These are phyloP conservation scores for Drosophila jambulina DNA, from an alignment of 1,140 invertebrate species.

Conservation along the genomic window DNA sequence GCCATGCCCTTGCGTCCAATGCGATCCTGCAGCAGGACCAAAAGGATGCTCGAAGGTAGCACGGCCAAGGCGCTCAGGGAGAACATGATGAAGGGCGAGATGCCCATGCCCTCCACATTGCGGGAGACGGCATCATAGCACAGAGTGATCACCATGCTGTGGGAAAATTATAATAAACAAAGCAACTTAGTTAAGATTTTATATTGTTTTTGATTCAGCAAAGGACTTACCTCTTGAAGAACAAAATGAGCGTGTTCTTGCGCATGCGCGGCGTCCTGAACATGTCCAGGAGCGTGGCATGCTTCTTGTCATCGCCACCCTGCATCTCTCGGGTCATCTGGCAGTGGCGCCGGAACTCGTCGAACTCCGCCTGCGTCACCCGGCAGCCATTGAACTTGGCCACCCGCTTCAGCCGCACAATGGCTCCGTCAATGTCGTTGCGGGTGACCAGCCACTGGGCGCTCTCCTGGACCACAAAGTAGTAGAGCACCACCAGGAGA, in stretches of 20 bases:
- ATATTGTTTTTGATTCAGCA: too few species aligned
- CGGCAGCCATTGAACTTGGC: slow-evolving; percentile 87
- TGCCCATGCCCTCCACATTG: slow-evolving; percentile 87
- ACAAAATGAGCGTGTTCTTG: slow-evolving; percentile 86
- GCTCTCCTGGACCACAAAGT: slow-evolving; percentile 87
- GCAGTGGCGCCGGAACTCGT: slow-evolving; percentile 86
- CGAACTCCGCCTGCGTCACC: slow-evolving; percentile 85
- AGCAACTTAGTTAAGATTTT: not conserved
- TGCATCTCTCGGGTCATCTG: slow-evolving; percentile 81
- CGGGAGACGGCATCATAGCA: slow-evolving; percentile 88
- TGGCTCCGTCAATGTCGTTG: slow-evolving; percentile 86
- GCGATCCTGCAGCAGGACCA: slow-evolving; percentile 87
- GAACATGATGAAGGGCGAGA: slow-evolving; percentile 87
- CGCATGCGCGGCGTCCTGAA: slow-evolving; percentile 87
- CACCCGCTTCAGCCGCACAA: slow-evolving; percentile 86
- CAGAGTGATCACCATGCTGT: slow-evolving; percentile 87
- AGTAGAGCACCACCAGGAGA: slow-evolving; percentile 85
- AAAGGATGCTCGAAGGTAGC: slow-evolving; percentile 87
- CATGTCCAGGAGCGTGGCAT: slow-evolving; percentile 86
- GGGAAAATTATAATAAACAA: not conserved
- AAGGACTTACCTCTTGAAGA: slow-evolving; percentile 86
- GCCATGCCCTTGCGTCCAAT: slow-evolving; percentile 87
- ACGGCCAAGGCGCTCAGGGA: slow-evolving; percentile 87
- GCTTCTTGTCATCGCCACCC: slow-evolving; percentile 68
- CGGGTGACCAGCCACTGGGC: slow-evolving; percentile 88